Evolutionary conservation across 2,888 invertebrate genomes (phyloP).

Genomic region (Galerucella nymphaeae): DNA sequence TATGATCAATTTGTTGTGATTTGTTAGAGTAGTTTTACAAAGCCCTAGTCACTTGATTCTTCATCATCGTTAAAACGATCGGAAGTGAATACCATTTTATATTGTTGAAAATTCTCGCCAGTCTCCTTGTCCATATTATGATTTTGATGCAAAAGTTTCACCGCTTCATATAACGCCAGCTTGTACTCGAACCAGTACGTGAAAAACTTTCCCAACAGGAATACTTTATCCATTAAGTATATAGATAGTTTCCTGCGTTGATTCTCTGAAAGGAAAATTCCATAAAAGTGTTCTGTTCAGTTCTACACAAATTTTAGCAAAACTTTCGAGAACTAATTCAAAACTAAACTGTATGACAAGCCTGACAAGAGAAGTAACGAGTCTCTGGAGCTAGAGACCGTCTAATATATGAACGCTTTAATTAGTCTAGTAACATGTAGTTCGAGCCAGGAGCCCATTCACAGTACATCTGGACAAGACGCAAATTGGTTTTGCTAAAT

Average conservation of each 20-base stretch:
- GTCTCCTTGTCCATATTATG: too few relatives aligned
- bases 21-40: too few relatives aligned
- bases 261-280: conserved; percentile 3
- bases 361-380: conserved; percentile 36
- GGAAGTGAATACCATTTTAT: too few relatives aligned
- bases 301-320: conserved; percentile 13
- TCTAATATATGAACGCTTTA: conserved; percentile 40
- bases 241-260: not conserved
- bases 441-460: conserved; percentile 24
- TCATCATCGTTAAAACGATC: too few relatives aligned
- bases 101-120: too few relatives aligned
- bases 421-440: conserved; percentile 42
- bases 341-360: conserved; percentile 30
- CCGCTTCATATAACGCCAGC: too few relatives aligned
- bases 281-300: conserved; percentile 1
- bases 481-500: conserved; percentile 38
- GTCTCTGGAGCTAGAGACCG: conserved; percentile 34
- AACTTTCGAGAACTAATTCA: conserved; percentile 29
- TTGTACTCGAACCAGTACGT: too few relatives aligned
- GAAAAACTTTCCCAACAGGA: too few relatives aligned
- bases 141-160: too few relatives aligned
- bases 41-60: too few relatives aligned
- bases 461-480: conserved; percentile 34
- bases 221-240: too few relatives aligned
- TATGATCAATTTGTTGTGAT: too few relatives aligned